Base-by-base conservation (phyloP, 2,113 vertebrate species). In the Thunnus maccoyii region DNA sequence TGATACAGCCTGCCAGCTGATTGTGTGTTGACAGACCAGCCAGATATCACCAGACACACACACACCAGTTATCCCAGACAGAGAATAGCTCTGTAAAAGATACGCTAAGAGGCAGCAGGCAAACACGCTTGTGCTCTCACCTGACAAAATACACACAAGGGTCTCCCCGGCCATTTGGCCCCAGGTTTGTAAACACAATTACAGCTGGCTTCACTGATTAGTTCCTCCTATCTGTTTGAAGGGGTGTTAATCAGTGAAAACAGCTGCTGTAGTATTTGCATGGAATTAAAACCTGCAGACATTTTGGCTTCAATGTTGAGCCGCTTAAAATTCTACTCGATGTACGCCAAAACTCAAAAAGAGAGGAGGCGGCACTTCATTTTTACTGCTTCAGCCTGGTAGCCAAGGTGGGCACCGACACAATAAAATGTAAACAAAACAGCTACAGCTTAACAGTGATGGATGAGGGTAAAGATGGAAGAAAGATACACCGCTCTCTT, bases 11-110 rank as follows among this genome's bases (percentile, higher is more conserved):
- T 17, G 56, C 66, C 79, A 83, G 75, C 82, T 69, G 78, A 88
- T 81, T 83, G 84, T 83, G 69, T 88, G 81, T 78, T 83, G 80
- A 92, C 80, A 85, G 85, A 86, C 48, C 72, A 82, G 72, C 76
- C 82, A 91, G 86, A 93, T 92, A 85, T 83, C 79, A 44, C n/a
- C 20, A 67, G n/a, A 76, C 71, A 74, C 27, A 32, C 18, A 69
- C 64, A 30, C 57, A 63, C 44, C 72, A 32, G 27, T 30, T 65
- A 62, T 50, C 71, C 70, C 73, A 86, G 78, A 88, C 77, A 73
- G 83, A 76, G 22, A 46, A 80, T 61, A 84, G 68, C 65, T 44
- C 48, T 76, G 70, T 82, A 76, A 72, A 56, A 87, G 79, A 86
- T 63, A 78, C 60, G 51, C 70, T 65, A 64, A 88, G 3, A 66